Evolutionary conservation across 2,888 invertebrate species (phyloP).

Genomic region (Leucania comma): DNA sequence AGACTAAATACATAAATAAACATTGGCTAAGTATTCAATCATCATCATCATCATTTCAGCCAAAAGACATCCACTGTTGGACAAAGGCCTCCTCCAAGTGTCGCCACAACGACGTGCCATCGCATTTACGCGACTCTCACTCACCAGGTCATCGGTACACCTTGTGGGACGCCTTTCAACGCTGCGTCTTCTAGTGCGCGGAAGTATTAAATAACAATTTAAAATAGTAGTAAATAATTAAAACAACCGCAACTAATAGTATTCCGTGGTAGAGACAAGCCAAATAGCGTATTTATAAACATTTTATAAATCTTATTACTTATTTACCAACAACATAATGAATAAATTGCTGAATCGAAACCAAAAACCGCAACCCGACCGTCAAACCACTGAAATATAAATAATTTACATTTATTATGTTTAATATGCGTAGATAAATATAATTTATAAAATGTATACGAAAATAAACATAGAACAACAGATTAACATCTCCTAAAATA

Average conservation of each 20-base stretch:
- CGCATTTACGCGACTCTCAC: too few relatives aligned
- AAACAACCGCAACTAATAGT: not conserved
- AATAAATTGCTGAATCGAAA: constrained; percentile 39
- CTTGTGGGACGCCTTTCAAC: too few relatives aligned
- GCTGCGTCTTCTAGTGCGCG: too few relatives aligned
- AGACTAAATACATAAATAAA: too few relatives aligned
- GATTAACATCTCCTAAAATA: constrained; percentile 83
- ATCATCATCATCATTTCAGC: too few relatives aligned
- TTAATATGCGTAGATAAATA: constrained; percentile 53
- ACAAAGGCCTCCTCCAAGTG: too few relatives aligned
- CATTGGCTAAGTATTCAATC: too few relatives aligned
- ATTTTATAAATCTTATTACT: constrained; percentile 36
- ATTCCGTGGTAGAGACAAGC: not conserved
- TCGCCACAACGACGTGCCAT: too few relatives aligned
- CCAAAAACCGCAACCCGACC: constrained; percentile 51
- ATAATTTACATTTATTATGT: constrained; percentile 47
- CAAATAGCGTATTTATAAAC: constrained; percentile 14
- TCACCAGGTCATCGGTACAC: too few relatives aligned
- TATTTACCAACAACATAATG: constrained; percentile 42
- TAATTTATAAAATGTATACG: constrained; percentile 69
- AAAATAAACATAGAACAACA: constrained; percentile 70
- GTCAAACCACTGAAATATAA: constrained; percentile 46
- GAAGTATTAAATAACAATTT: not conserved
- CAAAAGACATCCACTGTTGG: too few relatives aligned
- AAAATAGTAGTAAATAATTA: not conserved